These are phyloP conservation scores for Clarias batrachus DNA, from an alignment of 2,113 vertebrate genomes.

Conservation along the genomic window DNA sequence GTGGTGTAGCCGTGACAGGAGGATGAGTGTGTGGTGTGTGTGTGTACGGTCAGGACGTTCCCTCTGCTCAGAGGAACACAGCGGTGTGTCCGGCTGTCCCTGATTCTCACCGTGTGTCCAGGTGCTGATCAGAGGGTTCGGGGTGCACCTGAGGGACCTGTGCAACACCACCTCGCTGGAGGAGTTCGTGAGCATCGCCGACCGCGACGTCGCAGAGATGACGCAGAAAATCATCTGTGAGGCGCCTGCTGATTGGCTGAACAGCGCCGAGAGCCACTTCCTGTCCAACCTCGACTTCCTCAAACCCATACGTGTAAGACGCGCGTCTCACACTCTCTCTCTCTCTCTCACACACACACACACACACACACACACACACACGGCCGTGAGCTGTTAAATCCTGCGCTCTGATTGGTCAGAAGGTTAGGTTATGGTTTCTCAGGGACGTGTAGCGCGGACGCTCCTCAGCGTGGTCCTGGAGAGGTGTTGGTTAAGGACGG, in stretches of 20 bases:
- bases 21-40: neutral
- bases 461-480: neutral
- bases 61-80: neutral
- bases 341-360: too few species aligned
- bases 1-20: neutral
- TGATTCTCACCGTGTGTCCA: conserved; percentile 49
- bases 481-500: neutral
- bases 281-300: conserved; percentile 83
- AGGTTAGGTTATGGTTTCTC: neutral
- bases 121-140: conserved; percentile 83
- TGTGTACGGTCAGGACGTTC: neutral
- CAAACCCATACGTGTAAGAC: conserved; percentile 82
- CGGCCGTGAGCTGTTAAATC: neutral
- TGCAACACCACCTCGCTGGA: conserved; percentile 77
- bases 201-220: conserved; percentile 64
- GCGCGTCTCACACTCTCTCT: neutral
- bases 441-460: neutral
- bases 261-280: conserved; percentile 75
- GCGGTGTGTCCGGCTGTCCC: neutral
- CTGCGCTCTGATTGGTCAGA: neutral
- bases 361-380: too few species aligned
- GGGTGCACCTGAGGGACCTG: conserved; percentile 79
- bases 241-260: conserved; percentile 77
- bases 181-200: conserved; percentile 77
- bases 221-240: conserved; percentile 78